Evolutionary conservation across 2,888 invertebrate genomes (phyloP), one percentile per base, ranked within the genome.

Genomic region (Caenorhabditis imperialis): DNA sequence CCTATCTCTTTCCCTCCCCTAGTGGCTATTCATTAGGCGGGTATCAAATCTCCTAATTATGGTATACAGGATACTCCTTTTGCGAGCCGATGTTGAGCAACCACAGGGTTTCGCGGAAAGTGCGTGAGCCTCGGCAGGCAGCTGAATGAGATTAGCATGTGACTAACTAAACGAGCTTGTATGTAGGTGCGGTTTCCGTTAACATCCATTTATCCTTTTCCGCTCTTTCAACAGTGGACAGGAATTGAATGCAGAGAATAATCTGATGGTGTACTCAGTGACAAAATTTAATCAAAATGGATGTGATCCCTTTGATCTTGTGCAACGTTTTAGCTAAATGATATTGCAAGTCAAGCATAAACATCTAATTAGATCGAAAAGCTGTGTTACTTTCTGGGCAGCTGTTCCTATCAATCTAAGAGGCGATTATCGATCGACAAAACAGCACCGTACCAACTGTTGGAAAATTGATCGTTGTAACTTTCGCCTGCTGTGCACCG

Each of bases 101-200:
- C 14, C 44, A 57, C n/a, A 22, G 48, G 57, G 67, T 20, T 55
- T 67, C 67, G 27, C 40, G 42, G 51, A 57, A 65, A 67, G 57
- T 67, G 48, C 54, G 51, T 27, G 25, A 47, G 42, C 35, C 20
- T 12, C 20, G 44, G 40, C 30, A 20, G 54, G 65, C 67, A 67
- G 67, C 57, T 67, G 67, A 67, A 67, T 67, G 35, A 50, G 67
- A 67, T 67, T 67, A 67, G 65, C 22, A 18, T 27, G 30, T 57
- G 50, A 47, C 65, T 57, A 67, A 67, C 48, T 37, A 48, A 67
- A 48, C 50, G 42, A 38, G 57, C 57, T 25, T 67, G 67, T 57
- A 51, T 35, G 25, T 50, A 67, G 67, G 67, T 67, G 67, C 38
- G 48, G 51, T 35, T 57, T 57, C 51, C 48, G 57, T 65, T 54